Percentiles rank a stretch among this genome's conserved stretches.
Conservation (phyloP, 2,888 invertebrate genomes). For the Dolomedes plantarius region DNA sequence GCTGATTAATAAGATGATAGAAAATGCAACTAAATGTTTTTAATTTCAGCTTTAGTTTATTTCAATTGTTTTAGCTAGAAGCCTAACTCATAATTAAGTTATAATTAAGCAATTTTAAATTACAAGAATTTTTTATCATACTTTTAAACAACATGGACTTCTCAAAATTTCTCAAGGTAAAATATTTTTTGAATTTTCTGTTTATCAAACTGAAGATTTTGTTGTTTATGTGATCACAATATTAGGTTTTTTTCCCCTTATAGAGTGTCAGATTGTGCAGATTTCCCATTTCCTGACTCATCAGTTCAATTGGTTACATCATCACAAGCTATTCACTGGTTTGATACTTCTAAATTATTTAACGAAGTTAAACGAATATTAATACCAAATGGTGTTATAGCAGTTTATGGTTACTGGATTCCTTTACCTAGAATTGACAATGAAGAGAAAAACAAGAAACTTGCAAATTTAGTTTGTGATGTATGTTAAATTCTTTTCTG, state of each 20-base stretch:
- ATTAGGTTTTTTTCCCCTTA: neutral
- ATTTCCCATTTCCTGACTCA: constrained; percentile 27
- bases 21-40: too few relatives aligned
- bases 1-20: too few relatives aligned
- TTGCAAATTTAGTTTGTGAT: constrained; percentile 26
- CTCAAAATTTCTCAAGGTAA: too few relatives aligned
- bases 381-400: constrained; percentile 55
- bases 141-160: too few relatives aligned
- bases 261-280: constrained; percentile 38
- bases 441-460: constrained; percentile 14
- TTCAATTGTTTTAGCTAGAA: too few relatives aligned
- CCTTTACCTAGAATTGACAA: constrained; percentile 48
- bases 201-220: too few relatives aligned
- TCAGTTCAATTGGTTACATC: constrained; percentile 61
- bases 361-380: constrained; percentile 63
- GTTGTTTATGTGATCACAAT: too few relatives aligned
- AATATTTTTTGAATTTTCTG: neutral
- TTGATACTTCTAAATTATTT: constrained; percentile 56
- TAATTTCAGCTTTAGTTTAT: too few relatives aligned
- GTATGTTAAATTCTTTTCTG: constrained; percentile 24
- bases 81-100: too few relatives aligned
- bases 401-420: constrained; percentile 70
- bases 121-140: too few relatives aligned
- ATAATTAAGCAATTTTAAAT: too few relatives aligned
- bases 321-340: constrained; percentile 70